These are phyloP conservation scores for Amyelois transitella DNA, from an alignment of 1,140 invertebrate species.

Conservation along the genomic window DNA sequence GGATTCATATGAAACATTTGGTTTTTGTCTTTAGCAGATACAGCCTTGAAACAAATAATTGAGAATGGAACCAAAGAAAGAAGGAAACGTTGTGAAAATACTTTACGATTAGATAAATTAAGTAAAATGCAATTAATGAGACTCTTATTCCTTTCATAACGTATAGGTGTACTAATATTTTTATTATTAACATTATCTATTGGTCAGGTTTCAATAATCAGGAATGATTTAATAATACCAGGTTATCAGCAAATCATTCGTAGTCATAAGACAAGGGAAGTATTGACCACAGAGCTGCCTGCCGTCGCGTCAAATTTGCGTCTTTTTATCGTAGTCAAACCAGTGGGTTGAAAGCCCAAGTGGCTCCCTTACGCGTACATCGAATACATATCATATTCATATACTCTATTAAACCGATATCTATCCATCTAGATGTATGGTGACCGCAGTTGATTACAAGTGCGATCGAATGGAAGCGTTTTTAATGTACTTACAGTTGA, in stretches of 20 bases:
- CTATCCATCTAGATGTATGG: conserved; percentile 34
- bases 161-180: neutral
- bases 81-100: too few relatives aligned
- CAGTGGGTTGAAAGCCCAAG: conserved; percentile 37
- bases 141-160: too few relatives aligned
- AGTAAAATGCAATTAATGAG: too few relatives aligned
- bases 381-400: conserved; percentile 49
- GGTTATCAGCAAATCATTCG: neutral
- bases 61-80: too few relatives aligned
- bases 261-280: neutral
- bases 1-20: too few relatives aligned
- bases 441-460: conserved; percentile 31
- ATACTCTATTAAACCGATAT: conserved; percentile 60
- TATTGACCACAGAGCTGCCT: conserved; percentile 38
- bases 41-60: too few relatives aligned
- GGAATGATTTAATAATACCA: neutral
- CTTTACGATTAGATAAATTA: too few relatives aligned
- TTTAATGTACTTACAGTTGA: conserved; percentile 8
- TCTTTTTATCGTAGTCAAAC: conserved; percentile 23
- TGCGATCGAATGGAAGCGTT: conserved; percentile 11
- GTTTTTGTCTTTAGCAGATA: too few relatives aligned
- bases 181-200: neutral
- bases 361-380: conserved; percentile 34
- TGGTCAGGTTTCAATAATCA: neutral
- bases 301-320: conserved; percentile 33